Conservation (phyloP, 2,113 vertebrate species). For the Lophochroa leadbeateri region DNA sequence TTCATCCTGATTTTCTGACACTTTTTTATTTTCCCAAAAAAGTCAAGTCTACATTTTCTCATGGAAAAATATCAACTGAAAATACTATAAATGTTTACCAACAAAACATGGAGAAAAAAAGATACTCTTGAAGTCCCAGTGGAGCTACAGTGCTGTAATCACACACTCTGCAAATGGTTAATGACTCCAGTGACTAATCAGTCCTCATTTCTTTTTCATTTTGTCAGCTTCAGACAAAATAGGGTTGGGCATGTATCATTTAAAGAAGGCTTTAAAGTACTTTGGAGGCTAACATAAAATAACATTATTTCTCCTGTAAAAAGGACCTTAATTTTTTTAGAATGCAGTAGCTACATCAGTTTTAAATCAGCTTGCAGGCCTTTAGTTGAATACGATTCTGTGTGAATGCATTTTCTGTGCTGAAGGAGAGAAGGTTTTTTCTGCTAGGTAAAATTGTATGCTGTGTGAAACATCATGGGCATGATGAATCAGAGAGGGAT, state of each 20-base stretch:
- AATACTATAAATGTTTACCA: neutral
- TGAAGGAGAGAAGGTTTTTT: neutral
- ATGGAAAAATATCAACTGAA: neutral
- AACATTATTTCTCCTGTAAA: neutral
- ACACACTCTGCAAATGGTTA: neutral
- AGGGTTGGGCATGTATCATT: neutral
- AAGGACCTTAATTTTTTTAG: neutral
- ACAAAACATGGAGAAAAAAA: neutral
- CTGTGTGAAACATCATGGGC: neutral
- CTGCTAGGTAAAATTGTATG: slow-evolving; percentile 23
- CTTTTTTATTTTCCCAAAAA: neutral
- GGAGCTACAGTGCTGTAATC: neutral
- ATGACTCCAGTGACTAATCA: neutral
- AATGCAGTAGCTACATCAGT: neutral
- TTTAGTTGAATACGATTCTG: slow-evolving; percentile 20
- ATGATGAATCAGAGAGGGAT: neutral
- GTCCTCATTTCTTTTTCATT: neutral
- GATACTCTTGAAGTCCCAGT: neutral
- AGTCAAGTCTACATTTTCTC: neutral
- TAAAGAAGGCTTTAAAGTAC: neutral
- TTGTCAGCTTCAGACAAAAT: neutral
- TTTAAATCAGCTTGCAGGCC: neutral
- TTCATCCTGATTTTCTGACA: neutral
- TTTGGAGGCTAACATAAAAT: neutral
- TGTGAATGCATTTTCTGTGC: neutral